These are phyloP conservation scores for Phocoena sinus DNA, from an alignment of 2,113 vertebrate genomes.

Conservation along the genomic window DNA sequence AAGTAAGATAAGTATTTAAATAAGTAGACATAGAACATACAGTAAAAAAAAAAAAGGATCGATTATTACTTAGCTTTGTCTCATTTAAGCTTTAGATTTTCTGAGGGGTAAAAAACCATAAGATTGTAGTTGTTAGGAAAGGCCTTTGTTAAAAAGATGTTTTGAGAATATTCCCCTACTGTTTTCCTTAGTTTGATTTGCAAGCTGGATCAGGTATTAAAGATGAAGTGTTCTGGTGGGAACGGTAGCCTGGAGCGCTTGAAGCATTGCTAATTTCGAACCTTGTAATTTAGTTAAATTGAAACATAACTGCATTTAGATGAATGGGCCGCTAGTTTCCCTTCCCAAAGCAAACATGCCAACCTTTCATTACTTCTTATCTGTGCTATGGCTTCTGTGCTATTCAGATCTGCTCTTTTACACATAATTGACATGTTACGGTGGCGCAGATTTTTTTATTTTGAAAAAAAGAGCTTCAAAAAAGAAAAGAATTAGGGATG, in stretches of 20 bases:
- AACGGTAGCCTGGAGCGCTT: slow-evolving; percentile 53
- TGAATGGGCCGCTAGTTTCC: slow-evolving; percentile 69
- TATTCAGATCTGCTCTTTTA: slow-evolving; percentile 56
- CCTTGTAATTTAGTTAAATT: slow-evolving; percentile 76
- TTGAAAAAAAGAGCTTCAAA: background rate
- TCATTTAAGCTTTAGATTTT: slow-evolving; percentile 31
- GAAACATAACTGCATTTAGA: slow-evolving; percentile 76
- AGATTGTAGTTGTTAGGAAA: slow-evolving; percentile 52
- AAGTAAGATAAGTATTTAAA: slow-evolving; percentile 10
- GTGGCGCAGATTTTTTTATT: background rate
- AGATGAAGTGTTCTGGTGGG: slow-evolving; percentile 69
- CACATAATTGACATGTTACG: background rate
- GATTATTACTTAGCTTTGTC: slow-evolving; percentile 29
- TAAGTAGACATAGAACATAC: background rate
- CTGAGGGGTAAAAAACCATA: background rate
- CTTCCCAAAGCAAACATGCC: slow-evolving; percentile 68
- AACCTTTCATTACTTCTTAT: slow-evolving; percentile 72
- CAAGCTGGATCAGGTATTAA: slow-evolving; percentile 62
- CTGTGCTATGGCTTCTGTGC: slow-evolving; percentile 38
- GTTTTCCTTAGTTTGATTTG: slow-evolving; percentile 71
- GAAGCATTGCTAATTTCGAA: slow-evolving; percentile 74
- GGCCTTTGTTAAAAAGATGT: slow-evolving; percentile 51
- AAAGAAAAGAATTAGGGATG: slow-evolving; percentile 8
- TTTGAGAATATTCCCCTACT: slow-evolving; percentile 41
- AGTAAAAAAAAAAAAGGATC: background rate